Base-by-base conservation (phyloP, 2,797 vertebrate genomes). In the Mastacembelus armatus region DNA sequence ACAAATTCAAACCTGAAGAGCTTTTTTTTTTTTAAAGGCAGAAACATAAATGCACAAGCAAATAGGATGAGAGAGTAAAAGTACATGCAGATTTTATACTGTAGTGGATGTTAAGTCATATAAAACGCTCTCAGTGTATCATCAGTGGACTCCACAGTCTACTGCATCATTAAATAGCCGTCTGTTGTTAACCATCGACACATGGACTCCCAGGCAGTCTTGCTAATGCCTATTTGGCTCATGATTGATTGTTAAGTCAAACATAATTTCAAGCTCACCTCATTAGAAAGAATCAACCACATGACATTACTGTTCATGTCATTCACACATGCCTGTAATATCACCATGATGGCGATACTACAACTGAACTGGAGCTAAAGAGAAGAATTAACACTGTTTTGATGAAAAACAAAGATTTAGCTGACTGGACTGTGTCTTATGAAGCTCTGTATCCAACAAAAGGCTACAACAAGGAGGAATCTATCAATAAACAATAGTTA, bases 161-260 rank as follows among this genome's bases (percentile, higher is more conserved):
- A 10, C 61, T 26, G 60, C 66, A 47, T 66, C 85, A 67, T 81
- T 81, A 78, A 73, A 52, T n/a, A 35, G n/a, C 54, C 55, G 55
- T 66, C 80, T 78, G 73, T 45, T 22, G 63, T 70, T 59, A 35
- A 26, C 60, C 56, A 19, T 64, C 47, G 30, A 66, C 78, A 58
- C 59, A 14, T 2, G 10, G 68, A 73, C 49, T 69, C 63, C 42
- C 54, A 29, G 62, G 21, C 74, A 39, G 70, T 12, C 44, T 68
- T 52, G 69, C 74, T 62, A 81, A 79, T 44, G 76, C 73, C 4
- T 26, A 30, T 83, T 81, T 82, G 87, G 62, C 64, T 71, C 42
- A 12, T 81, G 82, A 88, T 81, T 81, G 85, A 91, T 85, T 66
- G 74, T 78, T 64, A 79, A 81, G 61, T 78, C 76, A 79, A 86